Conservation (phyloP, 2,797 vertebrate species). For the Artibeus jamaicensis region DNA sequence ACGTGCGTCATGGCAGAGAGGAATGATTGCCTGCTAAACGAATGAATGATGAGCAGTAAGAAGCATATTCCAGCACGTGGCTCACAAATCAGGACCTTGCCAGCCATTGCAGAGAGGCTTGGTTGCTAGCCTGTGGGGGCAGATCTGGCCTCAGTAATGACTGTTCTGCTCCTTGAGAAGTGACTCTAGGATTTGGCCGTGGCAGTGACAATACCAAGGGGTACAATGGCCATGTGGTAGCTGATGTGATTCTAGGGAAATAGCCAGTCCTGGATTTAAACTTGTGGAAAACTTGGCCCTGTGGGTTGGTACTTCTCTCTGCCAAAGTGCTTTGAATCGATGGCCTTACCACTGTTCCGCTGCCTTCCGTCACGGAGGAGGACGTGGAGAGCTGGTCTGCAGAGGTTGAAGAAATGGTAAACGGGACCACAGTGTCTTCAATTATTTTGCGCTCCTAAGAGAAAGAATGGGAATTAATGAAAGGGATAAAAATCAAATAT, state of each 20-base stretch:
- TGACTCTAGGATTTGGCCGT: not conserved
- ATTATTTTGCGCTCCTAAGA: conserved; percentile 94
- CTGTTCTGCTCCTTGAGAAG: not conserved
- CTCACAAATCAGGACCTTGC: not conserved
- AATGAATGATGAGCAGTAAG: not conserved
- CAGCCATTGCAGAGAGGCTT: not conserved
- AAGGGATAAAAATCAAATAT: not conserved
- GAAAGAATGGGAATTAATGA: not conserved
- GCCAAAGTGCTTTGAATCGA: not conserved
- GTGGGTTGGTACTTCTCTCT: not conserved
- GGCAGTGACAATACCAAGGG: not conserved
- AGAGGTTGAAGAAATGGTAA: conserved; percentile 89
- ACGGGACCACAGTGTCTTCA: conserved; percentile 93
- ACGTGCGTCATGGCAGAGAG: not conserved
- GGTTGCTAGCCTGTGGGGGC: not conserved
- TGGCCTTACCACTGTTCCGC: conserved; percentile 77
- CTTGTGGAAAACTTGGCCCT: not conserved
- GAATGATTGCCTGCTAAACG: not conserved
- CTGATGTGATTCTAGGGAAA: not conserved
- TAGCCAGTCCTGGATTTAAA: not conserved
- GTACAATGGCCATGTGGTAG: fast-evolving
- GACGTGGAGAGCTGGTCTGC: conserved; percentile 82
- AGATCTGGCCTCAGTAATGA: not conserved
- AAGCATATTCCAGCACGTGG: not conserved
- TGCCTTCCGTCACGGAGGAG: conserved; percentile 83